These are phyloP conservation scores for Labeo calbasu DNA, from an alignment of 2,797 vertebrate genomes.

Conservation along the genomic window DNA sequence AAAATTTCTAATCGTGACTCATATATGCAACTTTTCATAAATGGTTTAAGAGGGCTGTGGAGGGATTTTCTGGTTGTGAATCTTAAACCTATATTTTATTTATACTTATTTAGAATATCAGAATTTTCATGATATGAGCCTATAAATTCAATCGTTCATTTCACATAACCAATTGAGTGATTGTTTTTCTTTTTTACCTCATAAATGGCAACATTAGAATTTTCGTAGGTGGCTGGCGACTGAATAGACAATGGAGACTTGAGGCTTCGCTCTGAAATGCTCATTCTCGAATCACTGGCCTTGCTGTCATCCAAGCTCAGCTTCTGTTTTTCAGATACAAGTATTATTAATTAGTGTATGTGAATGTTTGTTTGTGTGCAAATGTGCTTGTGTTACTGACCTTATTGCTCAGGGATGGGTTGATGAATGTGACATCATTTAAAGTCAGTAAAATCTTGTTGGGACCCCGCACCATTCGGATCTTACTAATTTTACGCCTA, in stretches of 20 bases:
- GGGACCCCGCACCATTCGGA: slow-evolving; percentile 72
- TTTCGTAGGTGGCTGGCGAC: slow-evolving; percentile 80
- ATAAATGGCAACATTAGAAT: slow-evolving; percentile 80
- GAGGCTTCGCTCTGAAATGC: slow-evolving; percentile 60
- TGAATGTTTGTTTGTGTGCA: slow-evolving; percentile 25
- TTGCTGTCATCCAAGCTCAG: slow-evolving; percentile 76
- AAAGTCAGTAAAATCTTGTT: slow-evolving; percentile 80
- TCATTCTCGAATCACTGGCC: slow-evolving; percentile 63
- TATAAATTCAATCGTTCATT: not conserved
- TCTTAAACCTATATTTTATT: no score
- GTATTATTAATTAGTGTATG: slow-evolving; percentile 6
- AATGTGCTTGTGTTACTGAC: slow-evolving; percentile 59
- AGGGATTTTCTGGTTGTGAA: no score
- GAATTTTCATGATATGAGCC: no score
- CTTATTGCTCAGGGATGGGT: slow-evolving; percentile 81
- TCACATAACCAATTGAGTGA: not conserved
- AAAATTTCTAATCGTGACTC: no score
- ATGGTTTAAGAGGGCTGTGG: not conserved
- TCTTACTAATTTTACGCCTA: slow-evolving; percentile 74
- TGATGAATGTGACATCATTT: slow-evolving; percentile 81
- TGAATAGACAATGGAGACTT: slow-evolving; percentile 69
- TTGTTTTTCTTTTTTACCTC: slow-evolving; percentile 70
- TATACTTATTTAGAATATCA: no score
- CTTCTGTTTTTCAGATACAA: slow-evolving; percentile 68
- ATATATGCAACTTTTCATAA: no score